Conservation (phyloP, 2,113 vertebrate species). For the Thermophis baileyi region DNA sequence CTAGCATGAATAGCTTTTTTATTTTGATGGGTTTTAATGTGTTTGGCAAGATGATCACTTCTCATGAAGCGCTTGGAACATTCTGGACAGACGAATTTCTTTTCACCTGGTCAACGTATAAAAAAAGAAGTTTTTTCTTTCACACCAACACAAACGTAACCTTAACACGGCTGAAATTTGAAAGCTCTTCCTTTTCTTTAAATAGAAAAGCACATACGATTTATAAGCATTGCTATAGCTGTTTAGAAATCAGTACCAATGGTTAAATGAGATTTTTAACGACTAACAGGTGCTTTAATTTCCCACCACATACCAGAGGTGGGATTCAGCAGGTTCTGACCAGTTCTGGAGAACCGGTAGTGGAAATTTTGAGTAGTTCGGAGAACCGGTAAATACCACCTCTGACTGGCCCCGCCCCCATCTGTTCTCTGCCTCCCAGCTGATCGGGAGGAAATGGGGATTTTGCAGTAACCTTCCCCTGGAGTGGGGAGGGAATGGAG, state of each 20-base stretch:
- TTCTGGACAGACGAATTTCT: conserved; percentile 99
- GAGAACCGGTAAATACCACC: too few relatives aligned
- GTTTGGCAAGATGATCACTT: conserved; percentile 99
- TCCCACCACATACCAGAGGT: too few relatives aligned
- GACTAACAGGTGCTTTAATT: neutral
- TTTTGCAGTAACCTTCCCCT: too few relatives aligned
- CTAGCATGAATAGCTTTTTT: conserved; percentile 95
- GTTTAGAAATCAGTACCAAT: neutral
- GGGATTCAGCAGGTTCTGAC: too few relatives aligned
- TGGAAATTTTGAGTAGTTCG: too few relatives aligned
- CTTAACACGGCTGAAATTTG: neutral
- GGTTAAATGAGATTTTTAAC: neutral
- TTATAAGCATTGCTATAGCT: neutral
- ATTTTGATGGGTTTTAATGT: conserved; percentile 99
- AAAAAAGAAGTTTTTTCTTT: neutral
- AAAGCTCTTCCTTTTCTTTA: neutral
- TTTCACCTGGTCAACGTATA: conserved; percentile 82
- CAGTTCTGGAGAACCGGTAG: too few relatives aligned
- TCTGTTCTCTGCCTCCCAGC: too few relatives aligned
- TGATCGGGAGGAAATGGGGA: too few relatives aligned
- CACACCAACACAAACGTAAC: neutral
- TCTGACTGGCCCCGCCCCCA: too few relatives aligned
- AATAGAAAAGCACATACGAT: neutral
- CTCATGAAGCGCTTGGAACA: conserved; percentile 99
- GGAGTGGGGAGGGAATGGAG: too few relatives aligned